phyloP scores from a whole-genome alignment of 1,140 invertebrate species.

The Scylla paramamosain region DNA sequence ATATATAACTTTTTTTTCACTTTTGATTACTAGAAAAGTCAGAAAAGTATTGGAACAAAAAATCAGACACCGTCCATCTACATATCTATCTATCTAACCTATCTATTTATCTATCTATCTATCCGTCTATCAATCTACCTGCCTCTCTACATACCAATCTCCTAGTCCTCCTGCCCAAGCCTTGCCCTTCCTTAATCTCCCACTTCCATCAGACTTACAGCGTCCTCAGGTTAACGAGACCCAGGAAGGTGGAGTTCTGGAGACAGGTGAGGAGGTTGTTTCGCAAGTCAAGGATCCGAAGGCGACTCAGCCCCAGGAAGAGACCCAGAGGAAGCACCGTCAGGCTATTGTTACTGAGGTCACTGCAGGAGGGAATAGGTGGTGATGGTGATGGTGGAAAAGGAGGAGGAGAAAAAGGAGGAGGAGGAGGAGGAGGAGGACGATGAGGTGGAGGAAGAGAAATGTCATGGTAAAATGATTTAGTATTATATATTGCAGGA shows the following conservation, averaged over 20 bases:
- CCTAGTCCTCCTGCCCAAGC: not conserved
- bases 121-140: not conserved
- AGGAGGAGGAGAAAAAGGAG: too few species aligned
- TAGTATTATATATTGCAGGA: too few species aligned
- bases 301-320: constrained; percentile 32
- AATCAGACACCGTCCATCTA: too few species aligned
- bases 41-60: too few species aligned
- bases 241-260: constrained; percentile 50
- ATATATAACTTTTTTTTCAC: too few species aligned
- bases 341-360: constrained; percentile 67
- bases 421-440: constrained; percentile 46
- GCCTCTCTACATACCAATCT: too few species aligned
- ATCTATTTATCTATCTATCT: not conserved
- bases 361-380: constrained; percentile 14
- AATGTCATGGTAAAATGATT: not conserved
- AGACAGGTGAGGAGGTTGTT: constrained; percentile 41
- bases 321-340: constrained; percentile 23
- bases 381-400: not conserved
- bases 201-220: constrained; percentile 39
- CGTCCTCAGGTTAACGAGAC: constrained; percentile 56
- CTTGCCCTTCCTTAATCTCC: not conserved
- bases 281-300: constrained; percentile 60
- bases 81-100: not conserved
- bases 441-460: constrained; percentile 15
- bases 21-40: too few species aligned